Conservation (phyloP, 2,113 vertebrate genomes). For the Hemiscyllium ocellatum region DNA sequence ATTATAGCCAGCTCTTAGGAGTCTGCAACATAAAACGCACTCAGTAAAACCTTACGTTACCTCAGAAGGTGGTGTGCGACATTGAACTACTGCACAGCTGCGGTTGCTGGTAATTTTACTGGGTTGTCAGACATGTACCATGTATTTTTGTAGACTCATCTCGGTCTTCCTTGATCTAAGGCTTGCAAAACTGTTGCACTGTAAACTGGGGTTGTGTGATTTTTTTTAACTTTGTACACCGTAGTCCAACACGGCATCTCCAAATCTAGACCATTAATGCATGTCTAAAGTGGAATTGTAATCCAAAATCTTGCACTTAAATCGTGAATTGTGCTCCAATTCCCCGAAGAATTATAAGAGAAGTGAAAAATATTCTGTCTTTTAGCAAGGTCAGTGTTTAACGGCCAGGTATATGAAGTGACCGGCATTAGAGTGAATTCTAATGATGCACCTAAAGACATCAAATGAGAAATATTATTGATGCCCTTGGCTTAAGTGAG, state of each 20-base stretch:
- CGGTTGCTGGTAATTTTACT: background rate
- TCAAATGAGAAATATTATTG: background rate
- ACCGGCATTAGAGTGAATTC: background rate
- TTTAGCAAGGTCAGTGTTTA: background rate
- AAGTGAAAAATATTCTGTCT: background rate
- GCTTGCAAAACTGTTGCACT: background rate
- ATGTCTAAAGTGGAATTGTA: background rate
- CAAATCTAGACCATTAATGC: background rate
- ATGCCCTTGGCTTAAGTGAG: background rate
- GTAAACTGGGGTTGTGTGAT: too few species aligned
- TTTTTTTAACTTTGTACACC: too few species aligned
- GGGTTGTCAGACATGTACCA: background rate
- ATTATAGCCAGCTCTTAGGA: background rate
- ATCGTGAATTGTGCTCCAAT: background rate
- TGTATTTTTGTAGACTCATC: background rate
- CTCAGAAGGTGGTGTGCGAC: background rate
- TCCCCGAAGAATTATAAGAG: background rate
- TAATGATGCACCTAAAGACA: background rate
- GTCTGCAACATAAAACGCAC: background rate
- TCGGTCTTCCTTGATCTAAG: background rate
- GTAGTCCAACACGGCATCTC: too few species aligned
- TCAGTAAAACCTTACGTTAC: background rate
- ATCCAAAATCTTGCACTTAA: background rate
- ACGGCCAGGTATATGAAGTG: too few species aligned
- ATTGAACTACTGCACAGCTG: background rate